Percentiles rank a stretch among this genome's conserved stretches.
Evolutionary conservation across 1,140 invertebrate genomes (phyloP).

Genomic region (Pomacea maculata): DNA sequence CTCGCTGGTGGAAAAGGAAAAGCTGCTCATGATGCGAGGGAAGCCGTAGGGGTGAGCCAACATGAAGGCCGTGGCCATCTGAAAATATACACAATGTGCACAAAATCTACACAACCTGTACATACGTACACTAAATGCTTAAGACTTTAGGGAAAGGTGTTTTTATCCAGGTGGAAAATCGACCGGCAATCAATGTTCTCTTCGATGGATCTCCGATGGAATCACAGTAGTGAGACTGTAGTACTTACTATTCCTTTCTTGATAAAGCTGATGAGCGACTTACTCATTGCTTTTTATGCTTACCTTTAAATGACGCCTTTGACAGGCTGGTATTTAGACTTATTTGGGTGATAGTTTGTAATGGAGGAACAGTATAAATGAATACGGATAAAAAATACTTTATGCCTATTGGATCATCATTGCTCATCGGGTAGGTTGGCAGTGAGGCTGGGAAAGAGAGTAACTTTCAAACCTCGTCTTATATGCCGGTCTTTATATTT

Average conservation of each 20-base stretch:
- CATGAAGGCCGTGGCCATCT: slow-evolving; percentile 81
- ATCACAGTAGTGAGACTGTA: neutral
- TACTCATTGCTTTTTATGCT: too few species aligned
- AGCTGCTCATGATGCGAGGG: slow-evolving; percentile 81
- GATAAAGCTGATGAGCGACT: neutral
- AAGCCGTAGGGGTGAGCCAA: slow-evolving; percentile 80
- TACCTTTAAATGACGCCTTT: neutral
- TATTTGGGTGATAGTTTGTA: too few species aligned
- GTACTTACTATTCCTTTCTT: neutral
- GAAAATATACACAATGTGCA: neutral
- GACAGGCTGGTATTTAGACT: too few species aligned
- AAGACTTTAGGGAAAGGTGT: neutral
- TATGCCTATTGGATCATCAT: too few species aligned
- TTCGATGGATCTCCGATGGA: neutral
- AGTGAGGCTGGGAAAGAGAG: neutral
- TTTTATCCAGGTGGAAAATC: neutral
- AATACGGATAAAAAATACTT: too few species aligned
- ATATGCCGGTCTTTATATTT: too few species aligned
- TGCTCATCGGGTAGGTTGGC: too few species aligned
- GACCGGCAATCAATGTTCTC: neutral
- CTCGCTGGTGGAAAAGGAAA: slow-evolving; percentile 62
- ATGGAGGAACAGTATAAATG: too few species aligned
- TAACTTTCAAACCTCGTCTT: too few species aligned
- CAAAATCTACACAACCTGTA: too few species aligned
- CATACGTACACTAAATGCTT: too few species aligned